phyloP scores from a whole-genome alignment of 2,888 invertebrate species.

The Himalopsyche japonica region DNA sequence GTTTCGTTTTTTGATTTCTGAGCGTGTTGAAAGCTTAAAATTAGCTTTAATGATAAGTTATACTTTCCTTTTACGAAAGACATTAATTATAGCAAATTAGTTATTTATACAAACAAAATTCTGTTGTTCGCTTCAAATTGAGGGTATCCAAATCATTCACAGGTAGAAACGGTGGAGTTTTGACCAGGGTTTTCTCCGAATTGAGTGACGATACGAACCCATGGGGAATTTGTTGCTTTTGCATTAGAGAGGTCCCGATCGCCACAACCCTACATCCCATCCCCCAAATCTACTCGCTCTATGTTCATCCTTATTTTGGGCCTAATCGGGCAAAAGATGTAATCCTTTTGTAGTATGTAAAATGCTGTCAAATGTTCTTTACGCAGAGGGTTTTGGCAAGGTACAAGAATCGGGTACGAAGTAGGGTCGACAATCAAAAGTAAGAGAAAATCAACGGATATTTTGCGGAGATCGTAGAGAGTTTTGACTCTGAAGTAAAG shows the following conservation, averaged over 20 bases:
- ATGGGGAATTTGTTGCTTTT: neutral
- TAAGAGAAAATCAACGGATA: neutral
- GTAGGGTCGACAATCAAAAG: neutral
- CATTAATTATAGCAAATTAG: neutral
- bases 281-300: neutral
- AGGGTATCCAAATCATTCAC: neutral
- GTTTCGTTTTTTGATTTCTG: too few relatives aligned
- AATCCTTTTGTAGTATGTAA: conserved; percentile 1
- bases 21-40: neutral
- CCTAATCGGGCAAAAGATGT: neutral
- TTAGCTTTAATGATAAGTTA: neutral
- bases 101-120: neutral
- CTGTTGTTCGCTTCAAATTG: neutral
- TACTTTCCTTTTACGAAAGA: neutral
- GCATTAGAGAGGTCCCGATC: neutral
- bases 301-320: neutral
- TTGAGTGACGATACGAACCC: neutral
- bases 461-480: neutral
- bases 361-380: neutral
- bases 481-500: neutral
- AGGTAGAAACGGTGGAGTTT: neutral
- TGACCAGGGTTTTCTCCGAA: neutral
- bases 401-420: neutral
- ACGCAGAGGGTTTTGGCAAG: neutral
- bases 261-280: neutral